phyloP scores from a whole-genome alignment of 1,140 invertebrate species.

The Drosophila athabasca region DNA sequence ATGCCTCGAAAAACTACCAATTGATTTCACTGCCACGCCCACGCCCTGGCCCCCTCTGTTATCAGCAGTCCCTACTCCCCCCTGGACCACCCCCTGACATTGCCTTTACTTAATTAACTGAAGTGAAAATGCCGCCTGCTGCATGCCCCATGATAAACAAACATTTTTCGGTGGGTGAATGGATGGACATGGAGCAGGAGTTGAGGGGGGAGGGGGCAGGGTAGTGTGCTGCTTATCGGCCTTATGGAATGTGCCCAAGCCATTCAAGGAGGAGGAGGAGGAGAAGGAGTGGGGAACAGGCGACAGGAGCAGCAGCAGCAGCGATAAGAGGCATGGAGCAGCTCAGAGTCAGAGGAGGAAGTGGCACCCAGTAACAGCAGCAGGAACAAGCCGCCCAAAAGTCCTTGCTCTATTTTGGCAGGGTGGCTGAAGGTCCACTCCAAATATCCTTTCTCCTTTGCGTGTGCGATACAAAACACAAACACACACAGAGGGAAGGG shows the following conservation, averaged over 20 bases:
- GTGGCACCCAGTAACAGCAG: constrained; percentile 1
- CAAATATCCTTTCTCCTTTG: background rate
- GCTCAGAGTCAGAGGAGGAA: background rate
- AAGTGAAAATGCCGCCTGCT: constrained; percentile 77
- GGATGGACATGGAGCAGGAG: constrained; percentile 11
- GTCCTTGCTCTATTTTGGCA: too few species aligned
- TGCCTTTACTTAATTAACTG: constrained; percentile 80
- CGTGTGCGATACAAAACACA: constrained; percentile 8
- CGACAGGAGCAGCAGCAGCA: constrained; percentile 26
- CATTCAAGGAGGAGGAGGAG: constrained; percentile 41
- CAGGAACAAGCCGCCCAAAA: too few species aligned
- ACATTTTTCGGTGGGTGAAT: constrained; percentile 50
- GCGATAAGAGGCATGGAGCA: constrained; percentile 14
- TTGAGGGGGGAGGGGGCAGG: constrained; percentile 3
- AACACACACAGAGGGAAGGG: constrained; percentile 4
- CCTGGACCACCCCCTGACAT: background rate
- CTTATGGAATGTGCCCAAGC: constrained; percentile 62
- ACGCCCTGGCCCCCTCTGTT: background rate
- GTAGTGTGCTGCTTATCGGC: constrained; percentile 51
- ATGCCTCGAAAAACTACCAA: constrained; percentile 46
- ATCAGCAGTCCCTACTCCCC: constrained; percentile 13
- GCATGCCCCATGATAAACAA: constrained; percentile 67
- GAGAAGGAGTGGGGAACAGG: constrained; percentile 30
- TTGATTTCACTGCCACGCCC: constrained; percentile 39
- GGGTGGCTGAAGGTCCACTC: too few species aligned